A percentile compares a stretch with the other conserved stretches of the same genome.
Conservation (phyloP, 2,797 vertebrate species). For the Pseudomugil tenellus region DNA sequence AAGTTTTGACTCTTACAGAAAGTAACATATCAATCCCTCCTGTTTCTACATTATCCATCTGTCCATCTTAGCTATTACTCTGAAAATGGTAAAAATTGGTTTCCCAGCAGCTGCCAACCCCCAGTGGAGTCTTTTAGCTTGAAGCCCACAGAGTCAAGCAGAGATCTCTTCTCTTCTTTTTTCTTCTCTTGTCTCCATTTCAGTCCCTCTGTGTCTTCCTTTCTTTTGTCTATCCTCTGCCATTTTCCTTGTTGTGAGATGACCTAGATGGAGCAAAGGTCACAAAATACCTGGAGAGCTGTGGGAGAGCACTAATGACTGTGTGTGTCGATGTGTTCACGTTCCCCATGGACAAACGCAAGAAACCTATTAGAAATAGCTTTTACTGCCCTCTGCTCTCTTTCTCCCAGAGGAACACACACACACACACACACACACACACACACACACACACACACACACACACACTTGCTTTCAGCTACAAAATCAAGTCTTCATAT, state of each 20-base stretch:
- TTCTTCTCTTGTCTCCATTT: not conserved
- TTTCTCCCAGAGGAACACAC: slow-evolving; percentile 11
- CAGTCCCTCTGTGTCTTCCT: slow-evolving; percentile 1
- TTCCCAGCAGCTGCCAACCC: slow-evolving; percentile 25
- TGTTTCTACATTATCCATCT: slow-evolving; percentile 16
- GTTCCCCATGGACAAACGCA: slow-evolving; percentile 49
- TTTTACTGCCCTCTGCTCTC: slow-evolving; percentile 41
- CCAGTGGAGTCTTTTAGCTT: slow-evolving; percentile 33
- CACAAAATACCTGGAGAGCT: slow-evolving; percentile 50
- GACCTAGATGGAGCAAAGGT: slow-evolving; percentile 62
- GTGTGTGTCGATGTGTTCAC: slow-evolving; percentile 5
- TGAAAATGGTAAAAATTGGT: slow-evolving; percentile 34
- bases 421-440: not conserved
- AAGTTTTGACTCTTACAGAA: not conserved
- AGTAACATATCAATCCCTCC: not conserved
- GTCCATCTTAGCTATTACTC: slow-evolving; percentile 6
- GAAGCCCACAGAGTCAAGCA: slow-evolving; percentile 28
- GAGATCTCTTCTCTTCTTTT: slow-evolving; percentile 36
- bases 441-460: not conserved
- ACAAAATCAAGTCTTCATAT: slow-evolving; percentile 7
- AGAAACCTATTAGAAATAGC: slow-evolving; percentile 60
- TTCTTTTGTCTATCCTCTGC: slow-evolving; percentile 32
- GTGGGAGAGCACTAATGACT: slow-evolving; percentile 54
- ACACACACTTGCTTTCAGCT: not conserved
- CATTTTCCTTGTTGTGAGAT: slow-evolving; percentile 49